Evolutionary conservation across 2,888 invertebrate species (phyloP).

Genomic region (Sinelater perroti): DNA sequence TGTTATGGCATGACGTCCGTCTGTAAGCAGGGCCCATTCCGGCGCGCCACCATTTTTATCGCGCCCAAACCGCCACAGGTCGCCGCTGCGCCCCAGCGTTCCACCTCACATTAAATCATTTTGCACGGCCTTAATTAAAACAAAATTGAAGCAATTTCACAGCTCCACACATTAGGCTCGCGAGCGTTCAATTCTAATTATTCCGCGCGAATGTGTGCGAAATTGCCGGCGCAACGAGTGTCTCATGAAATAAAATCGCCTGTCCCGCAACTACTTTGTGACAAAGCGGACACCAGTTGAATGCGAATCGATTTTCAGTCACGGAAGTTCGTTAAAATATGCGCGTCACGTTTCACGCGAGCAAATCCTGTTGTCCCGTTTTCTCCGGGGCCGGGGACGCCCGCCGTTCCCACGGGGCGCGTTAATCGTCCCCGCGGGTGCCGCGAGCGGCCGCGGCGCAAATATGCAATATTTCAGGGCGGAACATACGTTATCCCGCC

Average conservation of each 20-base stretch:
- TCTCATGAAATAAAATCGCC: conserved; percentile 30
- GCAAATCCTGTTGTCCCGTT: conserved; percentile 28
- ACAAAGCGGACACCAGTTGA: conserved; percentile 42
- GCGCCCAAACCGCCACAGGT: too few species aligned
- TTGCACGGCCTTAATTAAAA: neutral
- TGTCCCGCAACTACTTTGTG: conserved; percentile 33
- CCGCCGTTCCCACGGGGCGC: conserved; percentile 3
- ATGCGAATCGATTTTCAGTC: conserved; percentile 40
- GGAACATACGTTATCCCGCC: conserved; percentile 44
- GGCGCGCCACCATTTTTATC: too few species aligned
- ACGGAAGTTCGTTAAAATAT: conserved; percentile 40
- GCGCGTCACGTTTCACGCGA: conserved; percentile 37
- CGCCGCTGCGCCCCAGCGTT: too few species aligned
- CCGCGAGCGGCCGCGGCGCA: conserved; percentile 31
- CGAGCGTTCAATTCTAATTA: conserved; percentile 9
- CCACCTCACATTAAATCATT: neutral
- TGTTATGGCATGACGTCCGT: too few species aligned
- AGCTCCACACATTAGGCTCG: neutral
- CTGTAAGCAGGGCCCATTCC: too few species aligned
- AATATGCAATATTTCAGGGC: conserved; percentile 44
- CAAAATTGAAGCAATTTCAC: conserved; percentile 7
- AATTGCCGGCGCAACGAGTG: conserved; percentile 23
- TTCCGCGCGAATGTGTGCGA: conserved; percentile 7
- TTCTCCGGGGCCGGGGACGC: conserved; percentile 7
- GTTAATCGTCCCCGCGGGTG: conserved; percentile 12